These are phyloP conservation scores for Drosophila colorata DNA, from an alignment of 2,888 invertebrate species.

Conservation along the genomic window DNA sequence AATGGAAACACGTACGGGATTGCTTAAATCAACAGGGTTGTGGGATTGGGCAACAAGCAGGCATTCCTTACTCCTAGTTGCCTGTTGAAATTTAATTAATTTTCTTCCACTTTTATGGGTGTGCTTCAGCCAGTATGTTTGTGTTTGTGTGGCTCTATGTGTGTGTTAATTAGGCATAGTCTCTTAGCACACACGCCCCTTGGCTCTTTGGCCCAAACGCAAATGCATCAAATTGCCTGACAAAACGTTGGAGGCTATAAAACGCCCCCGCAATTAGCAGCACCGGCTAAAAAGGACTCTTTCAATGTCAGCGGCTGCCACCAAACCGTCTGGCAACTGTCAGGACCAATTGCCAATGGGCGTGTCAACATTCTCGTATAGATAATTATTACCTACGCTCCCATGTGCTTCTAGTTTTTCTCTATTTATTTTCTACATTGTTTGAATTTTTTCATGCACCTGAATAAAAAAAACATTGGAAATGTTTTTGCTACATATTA, in stretches of 20 bases:
- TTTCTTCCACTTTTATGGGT: conserved; percentile 65
- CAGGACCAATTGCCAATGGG: conserved; percentile 44
- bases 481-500: conserved; percentile 51
- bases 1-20: conserved; percentile 80
- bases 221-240: conserved; percentile 75
- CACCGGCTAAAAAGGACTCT: conserved; percentile 28
- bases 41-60: not conserved
- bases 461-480: conserved; percentile 58
- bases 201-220: conserved; percentile 33
- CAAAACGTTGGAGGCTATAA: conserved; percentile 62
- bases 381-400: conserved; percentile 64
- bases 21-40: conserved; percentile 62
- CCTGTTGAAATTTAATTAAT: conserved; percentile 74
- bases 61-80: conserved; percentile 19
- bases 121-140: conserved; percentile 30
- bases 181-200: conserved; percentile 65
- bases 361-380: conserved; percentile 51
- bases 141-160: conserved; percentile 24
- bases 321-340: conserved; percentile 51
- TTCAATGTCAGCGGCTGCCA: conserved; percentile 60
- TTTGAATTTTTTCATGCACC: conserved; percentile 34
- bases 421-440: conserved; percentile 4
- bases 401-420: conserved; percentile 14
- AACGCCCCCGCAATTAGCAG: conserved; percentile 44
- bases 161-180: conserved; percentile 73